These are phyloP conservation scores for Byasa hedistus DNA, from an alignment of 2,888 invertebrate species.

Conservation along the genomic window DNA sequence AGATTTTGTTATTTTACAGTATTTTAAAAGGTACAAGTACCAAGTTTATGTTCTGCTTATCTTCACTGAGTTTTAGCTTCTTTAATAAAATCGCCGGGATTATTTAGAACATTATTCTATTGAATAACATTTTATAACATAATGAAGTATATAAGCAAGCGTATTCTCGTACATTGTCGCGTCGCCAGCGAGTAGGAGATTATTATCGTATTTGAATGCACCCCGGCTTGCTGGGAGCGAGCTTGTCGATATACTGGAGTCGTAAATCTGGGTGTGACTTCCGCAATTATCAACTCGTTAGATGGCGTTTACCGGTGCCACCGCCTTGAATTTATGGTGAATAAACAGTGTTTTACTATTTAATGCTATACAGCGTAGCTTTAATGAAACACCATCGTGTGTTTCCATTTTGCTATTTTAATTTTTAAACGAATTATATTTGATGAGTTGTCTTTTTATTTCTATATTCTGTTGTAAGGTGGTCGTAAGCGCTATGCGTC, in stretches of 20 bases:
- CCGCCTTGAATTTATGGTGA: slow-evolving; percentile 26
- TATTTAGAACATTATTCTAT: background rate
- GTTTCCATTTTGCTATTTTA: background rate
- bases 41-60: background rate
- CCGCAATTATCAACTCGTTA: slow-evolving; percentile 50
- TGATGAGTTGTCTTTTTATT: background rate
- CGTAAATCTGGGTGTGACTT: slow-evolving; percentile 45
- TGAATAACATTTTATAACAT: background rate
- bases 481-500: too few relatives aligned
- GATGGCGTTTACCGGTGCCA: slow-evolving; percentile 37
- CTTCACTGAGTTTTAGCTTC: background rate
- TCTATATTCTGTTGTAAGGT: too few relatives aligned
- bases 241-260: slow-evolving; percentile 29
- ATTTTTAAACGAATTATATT: slow-evolving; percentile 5
- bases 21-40: too few relatives aligned
- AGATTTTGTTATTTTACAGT: too few relatives aligned
- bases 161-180: slow-evolving; percentile 35
- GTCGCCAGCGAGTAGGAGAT: slow-evolving; percentile 37
- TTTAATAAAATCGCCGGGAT: background rate
- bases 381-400: background rate
- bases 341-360: slow-evolving; percentile 20
- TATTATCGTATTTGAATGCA: slow-evolving; percentile 34
- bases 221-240: slow-evolving; percentile 27
- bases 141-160: slow-evolving; percentile 1
- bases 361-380: slow-evolving; percentile 2